Conservation (phyloP, 2,888 invertebrate species). For the Xanthorhoe designata region DNA sequence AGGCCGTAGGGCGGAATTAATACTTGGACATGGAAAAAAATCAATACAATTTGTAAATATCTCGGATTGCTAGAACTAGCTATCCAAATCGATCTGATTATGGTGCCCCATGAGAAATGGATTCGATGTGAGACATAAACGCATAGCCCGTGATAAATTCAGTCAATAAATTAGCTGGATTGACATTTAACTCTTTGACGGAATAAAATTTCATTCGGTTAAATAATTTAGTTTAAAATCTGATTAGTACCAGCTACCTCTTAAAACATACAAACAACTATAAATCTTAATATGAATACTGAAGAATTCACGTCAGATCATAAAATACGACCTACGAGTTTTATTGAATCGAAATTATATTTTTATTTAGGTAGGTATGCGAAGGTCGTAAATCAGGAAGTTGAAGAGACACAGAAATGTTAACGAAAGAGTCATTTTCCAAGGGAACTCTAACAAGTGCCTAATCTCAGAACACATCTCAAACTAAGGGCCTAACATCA, state of each 20-base stretch:
- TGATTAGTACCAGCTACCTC: background rate
- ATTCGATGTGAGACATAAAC: too few relatives aligned
- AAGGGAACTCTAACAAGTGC: background rate
- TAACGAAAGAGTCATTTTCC: background rate
- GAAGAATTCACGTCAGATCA: background rate
- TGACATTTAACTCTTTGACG: background rate
- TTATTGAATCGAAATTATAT: slow-evolving; percentile 12
- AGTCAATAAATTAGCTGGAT: too few relatives aligned
- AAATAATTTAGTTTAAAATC: too few relatives aligned
- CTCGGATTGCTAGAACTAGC: too few relatives aligned
- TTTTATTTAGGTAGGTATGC: slow-evolving; percentile 4
- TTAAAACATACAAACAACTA: background rate
- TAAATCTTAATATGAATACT: background rate
- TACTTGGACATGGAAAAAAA: background rate
- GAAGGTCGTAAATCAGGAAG: slow-evolving; percentile 1
- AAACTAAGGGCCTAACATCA: too few relatives aligned
- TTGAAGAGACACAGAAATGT: background rate
- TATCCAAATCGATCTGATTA: too few relatives aligned
- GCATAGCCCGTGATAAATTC: too few relatives aligned
- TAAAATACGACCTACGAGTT: slow-evolving; percentile 21
- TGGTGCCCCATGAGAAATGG: too few relatives aligned
- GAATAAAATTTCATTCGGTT: too few relatives aligned
- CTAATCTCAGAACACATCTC: too few relatives aligned
- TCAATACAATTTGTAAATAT: background rate
- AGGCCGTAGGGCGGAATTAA: slow-evolving; percentile 22